These are phyloP conservation scores for Pristiophorus japonicus DNA, from an alignment of 2,113 vertebrate genomes.

Conservation along the genomic window DNA sequence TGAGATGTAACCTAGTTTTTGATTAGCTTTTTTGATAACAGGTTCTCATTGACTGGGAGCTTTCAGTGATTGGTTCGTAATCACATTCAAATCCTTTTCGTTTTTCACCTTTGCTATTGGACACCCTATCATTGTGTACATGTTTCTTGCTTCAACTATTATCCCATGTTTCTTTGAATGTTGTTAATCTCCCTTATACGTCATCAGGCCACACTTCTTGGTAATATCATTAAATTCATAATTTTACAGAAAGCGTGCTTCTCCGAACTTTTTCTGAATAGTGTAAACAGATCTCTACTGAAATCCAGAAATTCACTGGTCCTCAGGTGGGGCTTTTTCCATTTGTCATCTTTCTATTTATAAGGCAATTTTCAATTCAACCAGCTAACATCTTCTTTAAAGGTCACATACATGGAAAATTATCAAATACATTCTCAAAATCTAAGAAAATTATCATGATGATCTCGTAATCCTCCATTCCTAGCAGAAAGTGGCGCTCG, in stretches of 20 bases:
- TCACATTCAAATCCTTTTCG: neutral
- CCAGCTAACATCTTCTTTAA: neutral
- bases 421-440: neutral
- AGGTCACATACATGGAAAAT: neutral
- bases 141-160: neutral
- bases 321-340: neutral
- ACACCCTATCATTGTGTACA: neutral
- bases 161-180: neutral
- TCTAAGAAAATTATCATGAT: neutral
- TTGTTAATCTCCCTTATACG: neutral
- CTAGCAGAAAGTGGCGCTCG: neutral
- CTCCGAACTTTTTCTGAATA: neutral
- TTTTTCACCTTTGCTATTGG: neutral
- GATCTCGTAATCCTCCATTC: neutral
- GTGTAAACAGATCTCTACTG: neutral
- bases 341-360: neutral
- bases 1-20: neutral
- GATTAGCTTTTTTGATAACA: neutral
- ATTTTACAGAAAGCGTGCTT: neutral
- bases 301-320: neutral
- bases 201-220: neutral
- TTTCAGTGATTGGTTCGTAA: neutral
- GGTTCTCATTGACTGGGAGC: neutral
- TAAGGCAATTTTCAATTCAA: neutral
- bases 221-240: neutral